A percentile compares a stretch with the other conserved stretches of the same genome.
Conservation (phyloP, 2,113 vertebrate species). For the Empidonax alnorum region DNA sequence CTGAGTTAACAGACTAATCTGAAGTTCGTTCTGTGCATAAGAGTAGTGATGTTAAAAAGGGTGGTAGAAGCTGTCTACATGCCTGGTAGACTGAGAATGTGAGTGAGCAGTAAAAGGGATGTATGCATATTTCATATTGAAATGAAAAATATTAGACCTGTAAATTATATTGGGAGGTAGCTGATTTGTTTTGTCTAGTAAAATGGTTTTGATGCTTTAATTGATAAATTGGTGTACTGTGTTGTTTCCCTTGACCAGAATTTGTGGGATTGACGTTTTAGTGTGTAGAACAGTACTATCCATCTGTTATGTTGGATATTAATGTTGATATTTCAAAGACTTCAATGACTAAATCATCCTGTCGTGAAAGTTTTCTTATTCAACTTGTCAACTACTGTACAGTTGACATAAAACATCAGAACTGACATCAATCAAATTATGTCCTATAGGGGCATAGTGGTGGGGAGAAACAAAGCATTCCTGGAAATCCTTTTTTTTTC, state of each 20-base stretch:
- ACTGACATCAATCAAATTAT: not conserved
- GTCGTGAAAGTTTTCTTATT: not conserved
- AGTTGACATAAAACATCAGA: not conserved
- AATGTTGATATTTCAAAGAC: not conserved
- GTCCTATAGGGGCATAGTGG: rapidly evolving
- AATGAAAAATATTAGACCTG: not conserved
- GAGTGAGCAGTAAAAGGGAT: not conserved
- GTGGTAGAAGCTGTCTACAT: not conserved
- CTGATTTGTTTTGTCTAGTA: not conserved
- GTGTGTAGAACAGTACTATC: not conserved
- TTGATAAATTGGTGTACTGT: not conserved
- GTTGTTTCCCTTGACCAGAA: not conserved
- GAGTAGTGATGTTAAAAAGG: not conserved
- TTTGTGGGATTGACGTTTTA: not conserved
- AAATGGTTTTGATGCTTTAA: not conserved
- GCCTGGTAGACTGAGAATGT: not conserved
- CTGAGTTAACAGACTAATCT: not conserved
- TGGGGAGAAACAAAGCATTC: not conserved
- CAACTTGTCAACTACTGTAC: not conserved
- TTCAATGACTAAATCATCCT: not conserved
- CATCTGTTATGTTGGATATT: not conserved
- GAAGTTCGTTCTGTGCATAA: not conserved
- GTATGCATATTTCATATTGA: not conserved
- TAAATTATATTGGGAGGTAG: not conserved
- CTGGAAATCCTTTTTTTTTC: rapidly evolving